A percentile compares a stretch with the other conserved stretches of the same genome.
phyloP scores from a whole-genome alignment of 37 sponge, comb jelly and placozoan genomes.

The Halichondria panicea region DNA sequence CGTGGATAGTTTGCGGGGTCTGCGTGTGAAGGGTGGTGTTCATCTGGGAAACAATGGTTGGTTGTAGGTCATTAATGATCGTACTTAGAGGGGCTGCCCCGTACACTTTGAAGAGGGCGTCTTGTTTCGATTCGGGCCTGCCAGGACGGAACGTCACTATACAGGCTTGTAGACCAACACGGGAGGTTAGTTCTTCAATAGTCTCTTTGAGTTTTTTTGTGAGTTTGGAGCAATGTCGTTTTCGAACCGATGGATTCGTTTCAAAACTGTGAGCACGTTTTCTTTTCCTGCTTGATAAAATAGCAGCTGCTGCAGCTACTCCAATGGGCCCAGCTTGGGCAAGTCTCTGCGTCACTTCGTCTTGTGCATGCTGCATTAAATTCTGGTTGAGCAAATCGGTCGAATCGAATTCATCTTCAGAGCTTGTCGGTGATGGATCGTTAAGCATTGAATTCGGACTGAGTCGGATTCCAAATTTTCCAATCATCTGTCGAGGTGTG shows the following conservation, averaged over 20 bases:
- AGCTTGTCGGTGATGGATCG: constrained; percentile 43
- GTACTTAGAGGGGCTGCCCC: constrained; percentile 75
- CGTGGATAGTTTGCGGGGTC: constrained; percentile 2
- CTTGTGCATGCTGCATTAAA: constrained; percentile 42
- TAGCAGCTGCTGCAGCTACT: constrained; percentile 88
- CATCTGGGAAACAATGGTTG: constrained; percentile 50
- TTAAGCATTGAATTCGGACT: too few species aligned
- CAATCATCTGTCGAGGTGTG: too few species aligned
- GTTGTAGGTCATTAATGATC: constrained; percentile 63
- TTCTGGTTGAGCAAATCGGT: constrained; percentile 44
- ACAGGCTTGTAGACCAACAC: constrained; percentile 85
- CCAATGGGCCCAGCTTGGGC: constrained; percentile 83
- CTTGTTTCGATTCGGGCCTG: constrained; percentile 45
- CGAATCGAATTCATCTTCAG: constrained; percentile 59
- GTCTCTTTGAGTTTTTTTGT: constrained; percentile 70
- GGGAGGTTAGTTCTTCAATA: constrained; percentile 78
- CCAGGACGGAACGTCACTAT: constrained; percentile 79
- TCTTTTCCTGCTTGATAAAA: constrained; percentile 59
- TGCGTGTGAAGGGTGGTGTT: constrained; percentile 54
- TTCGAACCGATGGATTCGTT: constrained; percentile 82
- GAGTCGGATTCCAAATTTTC: too few species aligned
- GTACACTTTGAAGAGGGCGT: constrained; percentile 76
- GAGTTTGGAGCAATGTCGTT: constrained; percentile 81
- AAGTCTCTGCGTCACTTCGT: constrained; percentile 71
- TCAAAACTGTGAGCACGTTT: constrained; percentile 72